Conservation (phyloP, 2,797 vertebrate species). For the Pseudopleuronectes americanus region DNA sequence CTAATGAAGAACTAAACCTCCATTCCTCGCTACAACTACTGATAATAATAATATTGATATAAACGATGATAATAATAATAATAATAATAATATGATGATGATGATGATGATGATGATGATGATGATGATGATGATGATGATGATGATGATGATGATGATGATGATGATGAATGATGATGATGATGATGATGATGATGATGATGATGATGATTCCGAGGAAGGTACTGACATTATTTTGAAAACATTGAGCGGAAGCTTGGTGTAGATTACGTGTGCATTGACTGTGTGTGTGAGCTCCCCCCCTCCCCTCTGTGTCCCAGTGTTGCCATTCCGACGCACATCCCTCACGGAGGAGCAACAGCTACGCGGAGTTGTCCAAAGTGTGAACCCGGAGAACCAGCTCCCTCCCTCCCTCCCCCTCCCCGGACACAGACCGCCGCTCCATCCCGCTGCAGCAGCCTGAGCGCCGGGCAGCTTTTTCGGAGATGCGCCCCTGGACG, state of each 20-base stretch:
- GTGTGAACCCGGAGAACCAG: slow-evolving; percentile 43
- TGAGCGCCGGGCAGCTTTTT: neutral
- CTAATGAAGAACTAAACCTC: too few species aligned
- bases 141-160: too few species aligned
- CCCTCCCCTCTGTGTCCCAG: slow-evolving; percentile 60
- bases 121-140: too few species aligned
- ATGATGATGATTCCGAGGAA: too few species aligned
- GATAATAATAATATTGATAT: too few species aligned
- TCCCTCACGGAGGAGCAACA: slow-evolving; percentile 81
- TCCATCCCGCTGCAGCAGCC: slow-evolving; percentile 8
- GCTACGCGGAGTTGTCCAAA: slow-evolving; percentile 66
- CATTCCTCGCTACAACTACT: too few species aligned
- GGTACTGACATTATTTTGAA: neutral
- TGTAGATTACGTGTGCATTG: neutral
- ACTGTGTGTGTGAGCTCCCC: neutral
- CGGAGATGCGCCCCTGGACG: slow-evolving; percentile 61
- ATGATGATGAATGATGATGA: too few species aligned
- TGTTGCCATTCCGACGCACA: slow-evolving; percentile 82
- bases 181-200: too few species aligned
- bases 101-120: too few species aligned
- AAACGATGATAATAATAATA: too few species aligned
- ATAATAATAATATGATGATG: too few species aligned
- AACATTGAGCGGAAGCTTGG: slow-evolving; percentile 19
- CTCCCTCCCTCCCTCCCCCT: neutral
- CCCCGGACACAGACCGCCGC: slow-evolving; percentile 10